Base-by-base conservation (phyloP, 2,888 invertebrate species). In the Luffia ferchaultella region DNA sequence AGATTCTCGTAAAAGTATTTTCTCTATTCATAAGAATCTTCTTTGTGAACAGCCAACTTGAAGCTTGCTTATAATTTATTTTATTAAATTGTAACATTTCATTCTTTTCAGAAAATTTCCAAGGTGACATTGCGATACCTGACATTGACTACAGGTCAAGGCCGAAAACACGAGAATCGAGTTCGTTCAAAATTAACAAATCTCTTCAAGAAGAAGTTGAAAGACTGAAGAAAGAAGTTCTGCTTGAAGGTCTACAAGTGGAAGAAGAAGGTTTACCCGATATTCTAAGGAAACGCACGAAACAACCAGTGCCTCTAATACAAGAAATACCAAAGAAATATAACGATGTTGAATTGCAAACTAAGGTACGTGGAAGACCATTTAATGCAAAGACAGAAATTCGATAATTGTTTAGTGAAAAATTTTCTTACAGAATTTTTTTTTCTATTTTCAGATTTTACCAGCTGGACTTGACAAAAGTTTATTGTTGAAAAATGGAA, bases 51-150 rank as follows among this genome's bases (percentile, higher is more conserved):
- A n/a, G n/a, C n/a, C n/a, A n/a, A n/a, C n/a, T n/a, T n/a, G n/a
- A n/a, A n/a, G n/a, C n/a, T n/a, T n/a, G n/a, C 43, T 42, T 30
- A 42, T 46, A 19, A 20, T 16, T 20, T 40, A 20, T 16, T 16
- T 45, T 20, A 41, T 49, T 17, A 47, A 20, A 52, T 40, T 45
- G 50, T 42, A 44, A 46, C 47, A 54, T 51, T 56, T 51, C 52
- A 56, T 64, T 70, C 59, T 64, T 88, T 87, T 18, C 85, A 95
- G 95, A 87, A 62, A 90, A 89, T 50, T 94, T 93, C 65, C 85
- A 91, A 83, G 94, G 93, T 0, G 95, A 95, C 72, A 94, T 95
- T 55, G 94, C 95, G 0, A 78, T 95, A 56, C 90, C 93, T 40
- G 88, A 89, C 60, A 57, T 74, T 52, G 82, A 85, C 57, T 80